Evolutionary conservation across 2,888 invertebrate genomes (phyloP).

Genomic region (Leptinotarsa peninsularis): DNA sequence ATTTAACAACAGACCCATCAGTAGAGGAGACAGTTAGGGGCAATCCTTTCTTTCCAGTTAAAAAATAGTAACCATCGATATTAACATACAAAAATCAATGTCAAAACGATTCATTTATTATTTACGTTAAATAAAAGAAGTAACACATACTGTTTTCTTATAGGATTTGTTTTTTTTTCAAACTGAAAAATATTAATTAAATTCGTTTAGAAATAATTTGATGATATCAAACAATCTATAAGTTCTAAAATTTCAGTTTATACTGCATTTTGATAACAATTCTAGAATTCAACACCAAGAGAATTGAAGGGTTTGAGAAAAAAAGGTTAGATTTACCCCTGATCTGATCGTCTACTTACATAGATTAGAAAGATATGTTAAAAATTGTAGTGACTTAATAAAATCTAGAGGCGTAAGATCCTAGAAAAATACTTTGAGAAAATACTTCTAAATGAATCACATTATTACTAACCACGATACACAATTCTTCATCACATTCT

Average conservation of each 20-base stretch:
- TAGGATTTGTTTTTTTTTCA: no score
- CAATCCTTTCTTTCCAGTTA: neutral
- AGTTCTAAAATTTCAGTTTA: no score
- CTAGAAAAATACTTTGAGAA: constrained; percentile 49
- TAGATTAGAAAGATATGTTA: constrained; percentile 46
- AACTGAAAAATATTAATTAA: no score
- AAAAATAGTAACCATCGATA: neutral
- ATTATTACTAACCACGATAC: constrained; percentile 46
- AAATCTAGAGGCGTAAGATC: constrained; percentile 42
- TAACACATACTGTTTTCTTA: no score
- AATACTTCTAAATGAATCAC: constrained; percentile 49
- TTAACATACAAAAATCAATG: no score
- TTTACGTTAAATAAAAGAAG: no score
- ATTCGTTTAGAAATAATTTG: no score
- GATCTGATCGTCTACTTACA: neutral
- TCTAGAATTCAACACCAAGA: no score
- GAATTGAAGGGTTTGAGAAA: neutral
- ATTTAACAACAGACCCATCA: constrained; percentile 28
- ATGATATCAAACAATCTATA: no score
- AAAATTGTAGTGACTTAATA: constrained; percentile 45
- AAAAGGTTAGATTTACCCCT: neutral
- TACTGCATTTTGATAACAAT: no score
- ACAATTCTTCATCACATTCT: constrained; percentile 46
- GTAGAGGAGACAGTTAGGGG: neutral
- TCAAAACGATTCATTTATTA: no score